Conservation (phyloP, 2,797 vertebrate species). For the Enteromius trimaculatus region DNA sequence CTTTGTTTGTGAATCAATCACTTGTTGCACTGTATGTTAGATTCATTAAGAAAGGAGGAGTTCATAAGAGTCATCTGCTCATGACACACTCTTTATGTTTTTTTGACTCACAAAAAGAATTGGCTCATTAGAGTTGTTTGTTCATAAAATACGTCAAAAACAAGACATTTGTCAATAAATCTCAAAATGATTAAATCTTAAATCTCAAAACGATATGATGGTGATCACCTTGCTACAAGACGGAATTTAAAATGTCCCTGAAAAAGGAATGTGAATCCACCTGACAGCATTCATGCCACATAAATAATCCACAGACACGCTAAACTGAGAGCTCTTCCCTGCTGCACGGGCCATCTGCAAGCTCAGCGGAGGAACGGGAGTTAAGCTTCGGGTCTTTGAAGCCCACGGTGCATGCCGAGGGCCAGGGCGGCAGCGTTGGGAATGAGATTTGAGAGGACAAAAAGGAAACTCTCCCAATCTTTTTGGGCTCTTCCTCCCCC, state of each 20-base stretch:
- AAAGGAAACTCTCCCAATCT: slow-evolving; percentile 23
- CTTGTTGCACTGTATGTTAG: background rate
- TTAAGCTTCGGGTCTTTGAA: slow-evolving; percentile 25
- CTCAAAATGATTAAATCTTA: no score
- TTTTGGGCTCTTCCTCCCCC: background rate
- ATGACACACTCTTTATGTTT: background rate
- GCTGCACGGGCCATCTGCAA: slow-evolving; percentile 38
- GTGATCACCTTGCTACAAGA: background rate
- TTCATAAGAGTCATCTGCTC: background rate
- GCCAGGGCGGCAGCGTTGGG: background rate
- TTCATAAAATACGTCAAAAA: background rate
- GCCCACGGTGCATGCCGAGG: slow-evolving; percentile 22
- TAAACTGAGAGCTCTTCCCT: slow-evolving; percentile 36
- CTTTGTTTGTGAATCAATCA: background rate
- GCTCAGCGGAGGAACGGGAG: slow-evolving; percentile 31
- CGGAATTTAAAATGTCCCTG: background rate
- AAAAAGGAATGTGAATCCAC: background rate
- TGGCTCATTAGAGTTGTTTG: background rate
- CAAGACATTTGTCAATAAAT: slow-evolving; percentile 1
- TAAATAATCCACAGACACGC: slow-evolving; percentile 54
- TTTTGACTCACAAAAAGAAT: background rate
- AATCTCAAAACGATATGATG: background rate
- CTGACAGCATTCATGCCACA: slow-evolving; percentile 52
- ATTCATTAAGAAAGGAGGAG: background rate
- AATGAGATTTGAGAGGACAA: slow-evolving; percentile 25